Evolutionary conservation across 2,113 vertebrate species (phyloP).

Genomic region (Pelusios castaneus): DNA sequence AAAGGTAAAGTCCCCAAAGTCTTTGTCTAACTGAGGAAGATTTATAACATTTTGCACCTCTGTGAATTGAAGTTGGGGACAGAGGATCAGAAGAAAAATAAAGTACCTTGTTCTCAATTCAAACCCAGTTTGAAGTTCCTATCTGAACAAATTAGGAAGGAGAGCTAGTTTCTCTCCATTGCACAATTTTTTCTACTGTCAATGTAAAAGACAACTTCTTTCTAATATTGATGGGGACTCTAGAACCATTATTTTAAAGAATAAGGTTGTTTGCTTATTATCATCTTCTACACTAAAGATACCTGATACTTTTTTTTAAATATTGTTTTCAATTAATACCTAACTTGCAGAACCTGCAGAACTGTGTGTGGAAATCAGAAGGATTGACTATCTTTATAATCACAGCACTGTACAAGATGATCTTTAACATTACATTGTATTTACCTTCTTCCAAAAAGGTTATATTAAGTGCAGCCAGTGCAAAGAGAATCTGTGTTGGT

Average conservation of each 20-base stretch:
- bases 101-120: neutral
- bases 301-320: too few relatives aligned
- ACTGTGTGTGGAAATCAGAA: neutral
- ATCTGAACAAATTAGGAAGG: neutral
- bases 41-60: neutral
- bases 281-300: conserved; percentile 60
- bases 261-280: conserved; percentile 49
- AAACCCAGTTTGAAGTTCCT: too few relatives aligned
- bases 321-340: conserved; percentile 22
- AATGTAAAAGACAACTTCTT: neutral
- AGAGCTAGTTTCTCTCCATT: neutral
- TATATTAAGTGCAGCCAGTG: neutral
- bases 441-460: neutral
- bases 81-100: neutral
- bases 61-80: neutral
- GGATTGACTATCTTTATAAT: conserved; percentile 1
- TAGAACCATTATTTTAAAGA: conserved; percentile 62
- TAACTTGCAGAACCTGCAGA: conserved; percentile 19
- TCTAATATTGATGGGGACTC: neutral
- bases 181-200: neutral
- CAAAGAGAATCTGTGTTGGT: neutral
- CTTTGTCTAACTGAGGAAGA: neutral
- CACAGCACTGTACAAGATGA: neutral
- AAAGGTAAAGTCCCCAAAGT: neutral
- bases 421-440: neutral